Evolutionary conservation across 2,797 vertebrate genomes (phyloP).

Genomic region (Discoglossus pictus): DNA sequence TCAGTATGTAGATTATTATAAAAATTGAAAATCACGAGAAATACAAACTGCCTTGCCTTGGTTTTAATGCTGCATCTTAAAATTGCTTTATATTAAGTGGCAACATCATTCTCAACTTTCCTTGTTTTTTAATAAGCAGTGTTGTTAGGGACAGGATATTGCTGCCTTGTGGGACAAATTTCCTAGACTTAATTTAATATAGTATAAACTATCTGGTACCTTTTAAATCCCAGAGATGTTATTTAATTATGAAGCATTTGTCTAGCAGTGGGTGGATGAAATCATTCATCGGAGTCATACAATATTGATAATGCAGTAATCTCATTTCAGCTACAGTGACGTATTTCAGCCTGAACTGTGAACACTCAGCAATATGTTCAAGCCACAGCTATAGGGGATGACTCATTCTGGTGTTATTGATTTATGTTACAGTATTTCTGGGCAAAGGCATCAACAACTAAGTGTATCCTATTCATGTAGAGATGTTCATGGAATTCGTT

Average conservation of each 20-base stretch:
- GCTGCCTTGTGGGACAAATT: too few relatives aligned
- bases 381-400: slow-evolving; percentile 1
- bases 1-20: too few relatives aligned
- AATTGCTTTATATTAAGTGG: too few relatives aligned
- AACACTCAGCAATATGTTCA: slow-evolving; percentile 6
- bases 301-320: neutral
- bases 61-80: too few relatives aligned
- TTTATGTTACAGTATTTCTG: slow-evolving; percentile 4
- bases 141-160: too few relatives aligned
- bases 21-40: too few relatives aligned
- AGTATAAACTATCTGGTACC: too few relatives aligned
- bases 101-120: too few relatives aligned
- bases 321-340: neutral
- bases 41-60: too few relatives aligned
- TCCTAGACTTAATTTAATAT: too few relatives aligned
- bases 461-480: neutral
- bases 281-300: neutral
- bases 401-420: slow-evolving; percentile 7
- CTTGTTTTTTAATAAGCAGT: too few relatives aligned
- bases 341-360: neutral
- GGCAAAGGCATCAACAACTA: neutral
- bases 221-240: neutral
- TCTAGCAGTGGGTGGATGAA: neutral
- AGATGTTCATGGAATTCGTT: neutral
- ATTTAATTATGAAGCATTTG: neutral